Evolutionary conservation across 2,797 vertebrate genomes (phyloP), one percentile per base, ranked within the genome.

Genomic region (Coregonus sp.): DNA sequence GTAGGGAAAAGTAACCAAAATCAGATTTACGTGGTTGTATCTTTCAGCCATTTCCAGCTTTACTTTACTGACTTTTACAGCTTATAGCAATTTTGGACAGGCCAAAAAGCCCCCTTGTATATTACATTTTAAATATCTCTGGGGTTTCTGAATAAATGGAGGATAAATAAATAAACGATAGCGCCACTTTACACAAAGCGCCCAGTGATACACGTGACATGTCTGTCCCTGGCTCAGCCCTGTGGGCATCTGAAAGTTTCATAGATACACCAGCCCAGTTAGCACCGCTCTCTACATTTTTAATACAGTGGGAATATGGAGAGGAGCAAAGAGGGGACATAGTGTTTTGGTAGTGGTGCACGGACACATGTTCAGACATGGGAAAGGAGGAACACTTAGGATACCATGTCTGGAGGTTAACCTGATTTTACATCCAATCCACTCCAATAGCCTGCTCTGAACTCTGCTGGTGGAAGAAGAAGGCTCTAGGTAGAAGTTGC

Each of bases 191-290:
- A 37, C 66, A 68, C 31, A 35, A 73, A 77, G 73, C 51, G 29
- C 72, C 72, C 18, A 15, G 31, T 73, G 76, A 86, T 86, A 81
- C 75, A 74, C 68, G 50, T 75, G 77, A 80, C 74, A 76, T 65
- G 56, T 18, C 37, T 77, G 12, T 31, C 1, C 40, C 20, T 59
- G 16, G 50, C 73, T 68, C 79, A 66, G 73, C 70, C 80, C 54
- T 35, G 18, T 59, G 84, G 76, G 52, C 80, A 81, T 80, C 75
- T 89, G 66, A 87, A 88, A 83, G 82, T 91, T 89, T 89, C 56
- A 25, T 9, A 63, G n/a, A 25, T 25, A 9, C 59, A 63, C 5
- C 20, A 25, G 20, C n/a, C 59, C 11, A 20, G 59, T 63, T 63
- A 63, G 59, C 59, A 63, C 59, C 59, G 1, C 9, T 25, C 59